phyloP scores from a whole-genome alignment of 2,113 vertebrate genomes.

The Eulemur rufifrons region DNA sequence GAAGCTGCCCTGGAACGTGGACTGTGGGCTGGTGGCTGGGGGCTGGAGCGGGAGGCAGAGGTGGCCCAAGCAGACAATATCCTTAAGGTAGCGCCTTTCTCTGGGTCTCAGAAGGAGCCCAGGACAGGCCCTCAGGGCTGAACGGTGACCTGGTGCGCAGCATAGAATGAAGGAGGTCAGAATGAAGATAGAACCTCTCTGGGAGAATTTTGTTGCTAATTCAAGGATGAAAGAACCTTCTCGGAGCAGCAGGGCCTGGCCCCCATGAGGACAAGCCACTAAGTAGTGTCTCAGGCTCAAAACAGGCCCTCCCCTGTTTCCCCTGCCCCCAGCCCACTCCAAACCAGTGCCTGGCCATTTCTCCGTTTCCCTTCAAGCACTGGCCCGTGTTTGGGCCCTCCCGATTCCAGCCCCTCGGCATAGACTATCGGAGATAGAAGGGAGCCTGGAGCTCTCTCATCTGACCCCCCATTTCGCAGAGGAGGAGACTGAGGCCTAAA shows the following conservation, averaged over 20 bases:
- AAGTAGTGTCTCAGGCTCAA: neutral
- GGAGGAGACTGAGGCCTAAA: neutral
- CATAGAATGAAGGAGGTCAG: too few species aligned
- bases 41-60: neutral
- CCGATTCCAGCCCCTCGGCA: neutral
- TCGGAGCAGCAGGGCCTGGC: neutral
- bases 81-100: neutral
- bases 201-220: neutral
- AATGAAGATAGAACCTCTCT: neutral
- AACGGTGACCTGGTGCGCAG: fast-evolving
- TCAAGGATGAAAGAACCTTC: neutral
- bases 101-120: neutral
- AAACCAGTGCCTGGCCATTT: neutral
- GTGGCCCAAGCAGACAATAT: too few species aligned
- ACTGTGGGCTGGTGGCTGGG: neutral
- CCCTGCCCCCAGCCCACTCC: neutral
- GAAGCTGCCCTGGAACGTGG: neutral
- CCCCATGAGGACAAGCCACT: neutral
- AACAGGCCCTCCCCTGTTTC: fast-evolving
- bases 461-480: neutral
- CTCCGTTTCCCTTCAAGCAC: neutral
- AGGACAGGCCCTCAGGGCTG: neutral
- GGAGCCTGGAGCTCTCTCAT: neutral
- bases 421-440: neutral
- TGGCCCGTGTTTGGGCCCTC: fast-evolving